A percentile compares a stretch with the other conserved stretches of the same genome.
Evolutionary conservation across 2,888 invertebrate species (phyloP).

Genomic region (Chymomyza fuscimana): DNA sequence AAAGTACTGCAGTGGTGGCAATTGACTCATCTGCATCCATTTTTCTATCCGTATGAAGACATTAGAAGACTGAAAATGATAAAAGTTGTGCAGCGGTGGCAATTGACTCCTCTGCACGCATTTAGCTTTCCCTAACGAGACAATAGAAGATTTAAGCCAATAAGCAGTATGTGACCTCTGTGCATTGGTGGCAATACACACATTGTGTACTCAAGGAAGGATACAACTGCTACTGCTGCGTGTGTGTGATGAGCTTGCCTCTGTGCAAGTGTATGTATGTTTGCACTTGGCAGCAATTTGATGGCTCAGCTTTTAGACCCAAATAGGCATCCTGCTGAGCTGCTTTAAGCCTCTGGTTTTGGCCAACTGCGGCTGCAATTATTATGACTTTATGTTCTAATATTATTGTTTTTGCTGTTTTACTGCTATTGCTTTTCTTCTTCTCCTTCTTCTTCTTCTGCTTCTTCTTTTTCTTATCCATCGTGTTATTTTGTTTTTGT

Average conservation of each 20-base stretch:
- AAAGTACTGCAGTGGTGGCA: too few relatives aligned
- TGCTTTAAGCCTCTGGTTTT: not conserved
- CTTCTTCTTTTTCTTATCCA: too few relatives aligned
- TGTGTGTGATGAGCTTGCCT: not conserved
- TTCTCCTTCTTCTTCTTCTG: not conserved
- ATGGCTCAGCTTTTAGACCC: not conserved
- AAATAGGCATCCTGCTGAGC: slow-evolving; percentile 24
- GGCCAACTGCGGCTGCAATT: slow-evolving; percentile 25
- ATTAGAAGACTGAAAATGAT: too few relatives aligned
- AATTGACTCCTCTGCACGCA: too few relatives aligned
- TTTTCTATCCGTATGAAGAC: too few relatives aligned
- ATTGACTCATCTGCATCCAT: too few relatives aligned
- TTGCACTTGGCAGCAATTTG: slow-evolving; percentile 18
- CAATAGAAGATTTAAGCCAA: too few relatives aligned
- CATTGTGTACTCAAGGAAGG: too few relatives aligned
- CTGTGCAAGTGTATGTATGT: not conserved
- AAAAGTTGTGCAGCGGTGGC: too few relatives aligned
- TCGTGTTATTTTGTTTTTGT: slow-evolving; percentile 3
- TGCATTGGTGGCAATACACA: too few relatives aligned
- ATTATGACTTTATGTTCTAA: slow-evolving; percentile 23
- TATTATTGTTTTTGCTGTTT: slow-evolving; percentile 28
- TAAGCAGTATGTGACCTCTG: too few relatives aligned
- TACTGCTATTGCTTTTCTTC: slow-evolving; percentile 36
- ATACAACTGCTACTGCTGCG: not conserved
- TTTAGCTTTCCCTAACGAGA: too few relatives aligned